Evolutionary conservation across 2,888 invertebrate species (phyloP), one percentile per base, ranked within the genome.

Genomic region (Falcaria lacertinaria): DNA sequence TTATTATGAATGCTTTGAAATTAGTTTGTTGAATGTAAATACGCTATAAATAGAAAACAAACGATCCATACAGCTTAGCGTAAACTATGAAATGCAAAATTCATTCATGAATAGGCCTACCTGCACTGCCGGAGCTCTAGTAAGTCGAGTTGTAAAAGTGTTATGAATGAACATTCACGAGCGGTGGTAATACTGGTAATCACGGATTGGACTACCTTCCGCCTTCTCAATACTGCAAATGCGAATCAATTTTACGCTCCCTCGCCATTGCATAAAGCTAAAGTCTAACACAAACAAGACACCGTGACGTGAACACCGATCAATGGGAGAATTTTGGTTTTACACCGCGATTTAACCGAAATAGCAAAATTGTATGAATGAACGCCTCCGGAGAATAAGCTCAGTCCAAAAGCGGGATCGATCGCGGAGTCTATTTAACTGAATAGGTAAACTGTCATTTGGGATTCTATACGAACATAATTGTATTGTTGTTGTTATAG

Each of bases 261-360:
- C 48, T 71, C 79, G 69, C 77, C 73, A 74, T 88, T 88, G 87
- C 86, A 87, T 86, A 85, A 84, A 85, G 80, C 78, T 64, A 60
- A 74, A 72, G 70, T 72, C 65, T 61, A 71, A 77, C 67, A 74
- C 69, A 77, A 78, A 74, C 67, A 69, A 52, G 50, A 58, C 61
- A 50, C 60, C 66, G 62, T 67, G 67, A 71, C n/a, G 68, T 11
- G 22, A 7, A 37, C 37, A 37, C 37, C 50, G n/a, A 60, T 66
- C 63, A 61, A 74, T 64, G 59, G 60, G 44, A 36, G 47, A 57
- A 62, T 64, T 73, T 66, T 54, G 52, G 50, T 69, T 65, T 65
- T 65, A 64, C 52, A 54, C 55, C 54, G 57, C 64, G 69, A 71
- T 79, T 76, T 71, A 67, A 59, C 52, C 47, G 53, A 63, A 81